Evolutionary conservation across 2,113 vertebrate species (phyloP).

Genomic region (Synchiropus splendidus): DNA sequence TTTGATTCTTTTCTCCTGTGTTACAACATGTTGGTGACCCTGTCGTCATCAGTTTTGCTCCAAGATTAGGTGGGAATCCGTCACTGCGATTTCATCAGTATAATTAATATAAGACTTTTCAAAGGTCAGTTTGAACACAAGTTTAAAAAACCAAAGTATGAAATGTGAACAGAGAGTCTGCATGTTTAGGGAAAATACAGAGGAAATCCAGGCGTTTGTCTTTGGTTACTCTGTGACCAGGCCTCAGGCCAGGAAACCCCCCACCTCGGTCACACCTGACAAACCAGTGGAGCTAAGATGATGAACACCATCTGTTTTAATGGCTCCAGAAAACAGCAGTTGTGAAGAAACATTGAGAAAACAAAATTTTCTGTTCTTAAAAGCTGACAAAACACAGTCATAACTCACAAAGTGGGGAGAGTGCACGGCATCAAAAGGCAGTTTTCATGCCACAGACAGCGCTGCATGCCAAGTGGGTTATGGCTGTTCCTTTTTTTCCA

Average conservation of each 20-base stretch:
- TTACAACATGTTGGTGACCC: too few relatives aligned
- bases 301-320: conserved; percentile 16
- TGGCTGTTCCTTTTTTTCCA: too few relatives aligned
- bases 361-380: not conserved
- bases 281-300: conserved; percentile 28
- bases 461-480: too few relatives aligned
- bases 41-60: too few relatives aligned
- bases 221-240: conserved; percentile 23
- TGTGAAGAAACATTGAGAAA: not conserved
- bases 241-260: conserved; percentile 24
- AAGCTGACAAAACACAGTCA: too few relatives aligned
- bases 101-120: too few relatives aligned
- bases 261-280: conserved; percentile 9
- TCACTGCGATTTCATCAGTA: too few relatives aligned
- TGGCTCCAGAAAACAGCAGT: conserved; percentile 6
- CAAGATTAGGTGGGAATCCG: too few relatives aligned
- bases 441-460: too few relatives aligned
- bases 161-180: conserved; percentile 4
- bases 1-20: too few relatives aligned
- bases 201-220: conserved; percentile 22
- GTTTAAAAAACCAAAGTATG: conserved; percentile 2
- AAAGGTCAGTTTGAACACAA: too few relatives aligned
- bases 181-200: conserved; percentile 12
- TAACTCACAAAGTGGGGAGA: too few relatives aligned
- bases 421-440: not conserved